Conservation (phyloP, 2,113 vertebrate genomes). For the Leuciscus idus region DNA sequence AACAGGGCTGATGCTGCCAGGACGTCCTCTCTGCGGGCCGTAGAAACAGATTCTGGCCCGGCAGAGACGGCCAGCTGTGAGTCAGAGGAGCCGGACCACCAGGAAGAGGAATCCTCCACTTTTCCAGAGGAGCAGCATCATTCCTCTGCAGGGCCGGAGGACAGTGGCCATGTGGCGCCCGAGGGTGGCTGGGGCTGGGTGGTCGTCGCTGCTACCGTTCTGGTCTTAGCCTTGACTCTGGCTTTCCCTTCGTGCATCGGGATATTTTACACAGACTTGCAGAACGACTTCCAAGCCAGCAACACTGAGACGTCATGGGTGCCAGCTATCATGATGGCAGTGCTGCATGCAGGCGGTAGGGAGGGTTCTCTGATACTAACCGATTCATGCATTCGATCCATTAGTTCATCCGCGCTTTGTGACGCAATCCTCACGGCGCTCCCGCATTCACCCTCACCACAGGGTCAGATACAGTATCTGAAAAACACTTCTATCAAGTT, state of each 20-base stretch:
- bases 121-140: not conserved
- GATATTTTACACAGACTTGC: constrained; percentile 84
- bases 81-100: constrained; percentile 32
- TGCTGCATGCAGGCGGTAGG: constrained; percentile 82
- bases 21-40: constrained; percentile 20
- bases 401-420: not conserved
- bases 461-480: not conserved
- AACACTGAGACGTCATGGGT: constrained; percentile 86
- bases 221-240: constrained; percentile 79
- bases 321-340: constrained; percentile 81
- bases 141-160: not conserved
- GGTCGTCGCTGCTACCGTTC: constrained; percentile 77
- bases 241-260: constrained; percentile 81
- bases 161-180: constrained; percentile 43
- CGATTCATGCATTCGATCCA: not conserved
- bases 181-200: constrained; percentile 83
- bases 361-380: not conserved
- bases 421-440: not conserved
- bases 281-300: constrained; percentile 80
- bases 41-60: not conserved
- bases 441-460: not conserved
- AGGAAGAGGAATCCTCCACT: constrained; percentile 1
- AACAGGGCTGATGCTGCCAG: not conserved
- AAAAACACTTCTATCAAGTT: constrained; percentile 31
- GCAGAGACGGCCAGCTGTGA: no score